Percentiles rank a stretch among this genome's conserved stretches.
Evolutionary conservation across 2,797 vertebrate genomes (phyloP).

Genomic region (Rallus crepitans): DNA sequence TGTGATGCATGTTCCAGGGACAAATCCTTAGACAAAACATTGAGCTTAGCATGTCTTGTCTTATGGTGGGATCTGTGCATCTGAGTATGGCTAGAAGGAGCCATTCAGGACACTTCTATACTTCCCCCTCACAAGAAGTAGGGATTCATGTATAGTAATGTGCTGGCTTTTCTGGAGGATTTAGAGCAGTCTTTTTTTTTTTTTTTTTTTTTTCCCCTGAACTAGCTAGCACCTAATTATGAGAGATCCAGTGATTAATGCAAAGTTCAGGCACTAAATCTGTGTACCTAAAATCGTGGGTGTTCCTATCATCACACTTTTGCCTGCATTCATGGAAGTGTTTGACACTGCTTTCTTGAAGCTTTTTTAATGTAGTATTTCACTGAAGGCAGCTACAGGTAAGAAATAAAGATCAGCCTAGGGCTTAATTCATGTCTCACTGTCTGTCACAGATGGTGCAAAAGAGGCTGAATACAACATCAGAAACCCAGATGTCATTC

Average conservation of each 20-base stretch:
- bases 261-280: not conserved
- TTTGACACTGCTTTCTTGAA: not conserved
- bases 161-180: not conserved
- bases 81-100: not conserved
- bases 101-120: not conserved
- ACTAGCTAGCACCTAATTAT: not conserved
- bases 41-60: not conserved
- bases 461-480: not conserved
- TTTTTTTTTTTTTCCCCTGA: not conserved
- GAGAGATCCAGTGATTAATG: not conserved
- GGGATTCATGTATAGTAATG: not conserved
- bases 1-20: not conserved
- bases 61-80: not conserved
- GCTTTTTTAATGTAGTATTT: not conserved
- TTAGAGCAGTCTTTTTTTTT: not conserved
- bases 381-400: not conserved
- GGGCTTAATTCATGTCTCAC: not conserved
- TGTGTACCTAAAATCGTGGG: not conserved
- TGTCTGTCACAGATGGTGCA: slow-evolving; percentile 8
- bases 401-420: not conserved
- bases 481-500: not conserved
- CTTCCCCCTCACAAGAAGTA: not conserved
- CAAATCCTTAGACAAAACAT: not conserved
- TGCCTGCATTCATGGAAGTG: not conserved
- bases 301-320: not conserved